Evolutionary conservation across 2,113 vertebrate species (phyloP), one percentile per base, ranked within the genome.

Genomic region (Perca fluviatilis): DNA sequence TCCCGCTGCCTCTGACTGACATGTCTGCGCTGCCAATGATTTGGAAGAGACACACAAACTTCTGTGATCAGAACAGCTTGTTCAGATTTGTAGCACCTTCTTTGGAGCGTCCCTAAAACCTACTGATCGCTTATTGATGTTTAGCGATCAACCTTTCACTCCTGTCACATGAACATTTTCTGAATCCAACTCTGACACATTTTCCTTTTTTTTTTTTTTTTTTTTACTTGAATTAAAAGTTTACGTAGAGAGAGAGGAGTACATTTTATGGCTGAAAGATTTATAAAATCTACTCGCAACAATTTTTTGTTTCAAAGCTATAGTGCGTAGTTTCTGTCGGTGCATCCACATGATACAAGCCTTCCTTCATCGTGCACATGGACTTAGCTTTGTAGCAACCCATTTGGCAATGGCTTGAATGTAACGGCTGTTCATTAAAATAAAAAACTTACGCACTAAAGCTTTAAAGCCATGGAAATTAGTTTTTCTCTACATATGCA

Each of bases 1-100:
- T 93, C 87, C 91, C 86, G 86, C 92, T 93, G 94, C 93, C 91
- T 94, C 84, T 78, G 88, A 90, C 9, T 21, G 85, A 93, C 51
- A 76, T 88, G 81, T 83, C 65, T 77, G 61, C 33, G 75, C 80
- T 86, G 90, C 90, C 85, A 88, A 18, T 74, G 53, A 79, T 68
- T 63, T 78, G 76, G 67, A 77, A 60, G 71, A 68, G 62, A 85
- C 43, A 65, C 27, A 53, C 51, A 10, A 56, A 21, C 46, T 68
- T 63, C 63, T 68, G 66, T 11, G 71, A 83, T 27, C 78, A 76
- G 63, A 67, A 84, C 88, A 68, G 74, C 66, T 76, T 49, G 30
- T 53, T 89, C 47, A 25, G 5, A 67, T 57, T 57, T 62, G 2
- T 19, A 30, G 46, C 78, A 40, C 74, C 76, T 83, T 73, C 19